Conservation (phyloP, 2,888 invertebrate genomes). For the Diachrysia chrysitis region DNA sequence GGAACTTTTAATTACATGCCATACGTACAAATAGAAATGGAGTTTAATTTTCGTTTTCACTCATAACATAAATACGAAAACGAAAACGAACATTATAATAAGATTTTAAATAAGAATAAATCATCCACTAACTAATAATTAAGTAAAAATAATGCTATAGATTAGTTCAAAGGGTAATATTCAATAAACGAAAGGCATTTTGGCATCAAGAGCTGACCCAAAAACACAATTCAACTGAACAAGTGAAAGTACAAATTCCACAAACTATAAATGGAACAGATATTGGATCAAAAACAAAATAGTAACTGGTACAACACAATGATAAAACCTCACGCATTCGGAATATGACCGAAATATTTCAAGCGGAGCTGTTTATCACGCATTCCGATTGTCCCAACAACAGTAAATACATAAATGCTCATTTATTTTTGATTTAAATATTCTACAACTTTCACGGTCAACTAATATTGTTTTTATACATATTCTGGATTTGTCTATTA, state of each 20-base stretch:
- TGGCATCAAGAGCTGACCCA: neutral
- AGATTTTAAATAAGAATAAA: no score
- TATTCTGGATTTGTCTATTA: conserved; percentile 6
- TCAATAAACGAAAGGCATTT: neutral
- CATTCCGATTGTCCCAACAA: conserved; percentile 14
- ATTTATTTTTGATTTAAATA: conserved; percentile 12
- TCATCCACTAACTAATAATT: neutral
- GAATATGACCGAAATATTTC: neutral
- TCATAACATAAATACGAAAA: neutral
- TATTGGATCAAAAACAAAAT: neutral
- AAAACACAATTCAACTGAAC: neutral
- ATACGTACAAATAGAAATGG: neutral
- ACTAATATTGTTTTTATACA: neutral
- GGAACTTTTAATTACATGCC: conserved; percentile 10
- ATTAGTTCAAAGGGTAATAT: no score
- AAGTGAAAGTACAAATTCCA: neutral
- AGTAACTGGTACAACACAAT: neutral
- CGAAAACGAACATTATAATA: neutral
- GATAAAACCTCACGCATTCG: neutral
- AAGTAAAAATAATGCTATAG: no score
- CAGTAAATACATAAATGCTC: neutral
- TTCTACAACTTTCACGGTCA: neutral
- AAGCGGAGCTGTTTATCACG: neutral
- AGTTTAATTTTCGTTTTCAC: neutral
- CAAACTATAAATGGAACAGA: neutral